Percentiles rank a stretch among this genome's conserved stretches.
Conservation (phyloP, 2,888 invertebrate species). For the Villa cingulata region DNA sequence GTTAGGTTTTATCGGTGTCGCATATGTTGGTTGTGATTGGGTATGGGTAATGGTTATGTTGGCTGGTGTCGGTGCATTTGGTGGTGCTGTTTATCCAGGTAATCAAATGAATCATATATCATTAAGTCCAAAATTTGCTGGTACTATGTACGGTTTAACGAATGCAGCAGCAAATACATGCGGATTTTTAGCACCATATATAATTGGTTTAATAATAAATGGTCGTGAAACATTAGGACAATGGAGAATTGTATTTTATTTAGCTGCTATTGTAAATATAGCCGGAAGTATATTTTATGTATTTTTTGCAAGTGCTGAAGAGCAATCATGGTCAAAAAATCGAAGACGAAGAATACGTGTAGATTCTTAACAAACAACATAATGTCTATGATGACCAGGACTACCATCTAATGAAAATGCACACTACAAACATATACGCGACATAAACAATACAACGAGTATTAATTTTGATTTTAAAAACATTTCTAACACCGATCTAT, state of each 20-base stretch:
- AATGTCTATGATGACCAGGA: too few species aligned
- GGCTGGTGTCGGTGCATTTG: conserved; percentile 56
- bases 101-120: conserved; percentile 78
- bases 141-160: conserved; percentile 73
- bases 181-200: conserved; percentile 69
- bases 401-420: too few species aligned
- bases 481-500: too few species aligned
- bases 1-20: conserved; percentile 60
- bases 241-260: conserved; percentile 53
- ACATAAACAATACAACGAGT: too few species aligned
- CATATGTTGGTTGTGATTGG: conserved; percentile 65
- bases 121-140: conserved; percentile 66
- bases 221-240: conserved; percentile 30
- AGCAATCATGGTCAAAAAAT: conserved; percentile 47
- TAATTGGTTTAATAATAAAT: conserved; percentile 58
- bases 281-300: conserved; percentile 63
- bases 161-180: conserved; percentile 72
- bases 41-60: conserved; percentile 55
- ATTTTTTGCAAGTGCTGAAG: conserved; percentile 63
- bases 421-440: too few species aligned
- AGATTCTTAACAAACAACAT: not conserved
- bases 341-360: conserved; percentile 10
- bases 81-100: conserved; percentile 64
- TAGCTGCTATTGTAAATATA: conserved; percentile 64
- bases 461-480: too few species aligned